Base-by-base conservation (phyloP, 2,888 invertebrate species). In the Papilio gigon region DNA sequence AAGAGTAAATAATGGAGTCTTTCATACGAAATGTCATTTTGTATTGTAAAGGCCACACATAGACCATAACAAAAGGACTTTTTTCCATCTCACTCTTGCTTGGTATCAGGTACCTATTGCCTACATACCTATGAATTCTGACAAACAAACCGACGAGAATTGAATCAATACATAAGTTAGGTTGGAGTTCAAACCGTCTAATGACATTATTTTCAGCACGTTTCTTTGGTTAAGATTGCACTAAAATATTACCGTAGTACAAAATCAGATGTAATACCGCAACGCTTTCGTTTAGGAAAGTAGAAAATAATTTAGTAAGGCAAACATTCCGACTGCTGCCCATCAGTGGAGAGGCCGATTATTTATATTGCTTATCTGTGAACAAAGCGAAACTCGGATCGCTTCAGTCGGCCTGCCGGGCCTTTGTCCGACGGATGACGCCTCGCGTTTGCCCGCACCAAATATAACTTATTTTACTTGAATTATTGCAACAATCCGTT, bases 331-430 rank as follows among this genome's bases (percentile, higher is more conserved):
- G 75, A 76, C 75, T 80, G 68, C 63, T 80, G 80, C 79, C 82
- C 81, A 81, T 87, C 84, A 85, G 78, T 80, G 78, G 78, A 78
- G 77, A 79, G 78, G 78, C 78, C 83, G 84, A 84, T 85, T 86
- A 87, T 86, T 85, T 85, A 85, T 84, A 79, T 82, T 78, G 80
- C 83, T 87, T 85, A 87, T 87, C 87, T 82, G 82, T 77, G 84
- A 82, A 87, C 88, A 89, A 88, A 77, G 79, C 77, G 72, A 78
- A 80, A 65, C 64, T 60, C 83, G 84, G 83, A 61, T 69, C 69
- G 65, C 61, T 63, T 58, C 83, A 82, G 77, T 84, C 84, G 80
- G 78, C 74, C 75, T 47, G 47, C 47, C 47, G 22, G 47, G 76
- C 77, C 80, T 81, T 81, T 82, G 80, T 79, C 74, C 70, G 58